Percentiles rank a stretch among this genome's conserved stretches.
These are phyloP conservation scores for Thrips palmi DNA, from an alignment of 1,140 invertebrate species.

Conservation along the genomic window DNA sequence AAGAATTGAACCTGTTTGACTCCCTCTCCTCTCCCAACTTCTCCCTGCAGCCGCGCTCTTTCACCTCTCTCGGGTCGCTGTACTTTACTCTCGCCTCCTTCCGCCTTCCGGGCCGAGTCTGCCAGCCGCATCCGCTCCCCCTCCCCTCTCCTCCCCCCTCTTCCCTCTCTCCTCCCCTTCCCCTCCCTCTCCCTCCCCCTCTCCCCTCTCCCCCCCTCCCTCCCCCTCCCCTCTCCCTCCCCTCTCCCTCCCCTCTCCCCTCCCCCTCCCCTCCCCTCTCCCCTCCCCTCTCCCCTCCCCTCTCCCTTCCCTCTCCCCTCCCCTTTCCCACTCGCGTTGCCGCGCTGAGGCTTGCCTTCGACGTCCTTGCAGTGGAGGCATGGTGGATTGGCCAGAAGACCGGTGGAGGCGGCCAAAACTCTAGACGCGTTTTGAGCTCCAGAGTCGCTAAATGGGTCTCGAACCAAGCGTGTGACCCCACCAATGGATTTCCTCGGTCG, in stretches of 20 bases:
- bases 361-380: too few relatives aligned
- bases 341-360: too few relatives aligned
- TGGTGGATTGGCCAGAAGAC: too few relatives aligned
- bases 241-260: background rate
- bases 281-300: background rate
- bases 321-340: too few relatives aligned
- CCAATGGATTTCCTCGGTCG: too few relatives aligned
- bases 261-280: conserved; percentile 4
- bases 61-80: conserved; percentile 1
- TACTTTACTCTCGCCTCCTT: conserved; percentile 2
- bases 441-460: too few relatives aligned
- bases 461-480: too few relatives aligned
- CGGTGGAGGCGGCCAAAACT: too few relatives aligned
- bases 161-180: background rate
- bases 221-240: conserved; percentile 1
- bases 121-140: background rate
- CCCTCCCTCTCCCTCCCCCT: conserved; percentile 1
- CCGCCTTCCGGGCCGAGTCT: background rate
- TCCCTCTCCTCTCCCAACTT: conserved; percentile 2
- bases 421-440: too few relatives aligned
- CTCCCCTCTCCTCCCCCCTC: background rate
- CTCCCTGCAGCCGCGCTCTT: background rate
- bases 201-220: background rate
- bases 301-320: too few relatives aligned
- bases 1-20: background rate